Percentiles rank a stretch among this genome's conserved stretches.
Evolutionary conservation across 2,113 vertebrate genomes (phyloP).

Genomic region (Megaceryle torquata): DNA sequence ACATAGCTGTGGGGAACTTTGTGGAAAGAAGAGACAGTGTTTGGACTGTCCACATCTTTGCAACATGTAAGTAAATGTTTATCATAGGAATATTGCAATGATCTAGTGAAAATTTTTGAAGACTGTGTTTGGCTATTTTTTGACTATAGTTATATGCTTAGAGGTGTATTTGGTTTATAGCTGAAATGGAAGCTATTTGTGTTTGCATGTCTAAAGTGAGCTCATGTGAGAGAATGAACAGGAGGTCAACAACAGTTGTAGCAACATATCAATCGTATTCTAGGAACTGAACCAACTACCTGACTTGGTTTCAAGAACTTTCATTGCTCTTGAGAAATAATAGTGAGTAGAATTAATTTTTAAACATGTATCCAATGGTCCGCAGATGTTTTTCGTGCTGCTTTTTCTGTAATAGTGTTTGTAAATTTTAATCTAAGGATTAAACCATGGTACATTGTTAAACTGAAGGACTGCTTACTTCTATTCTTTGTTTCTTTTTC

Average conservation of each 20-base stretch:
- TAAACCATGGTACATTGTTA: background rate
- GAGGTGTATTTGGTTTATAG: background rate
- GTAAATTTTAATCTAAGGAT: background rate
- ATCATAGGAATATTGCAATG: background rate
- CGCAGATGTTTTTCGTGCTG: background rate
- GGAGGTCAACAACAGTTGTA: background rate
- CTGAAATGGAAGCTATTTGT: background rate
- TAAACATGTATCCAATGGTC: background rate
- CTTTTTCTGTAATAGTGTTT: background rate
- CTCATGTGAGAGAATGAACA: background rate
- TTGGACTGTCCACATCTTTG: constrained; percentile 93
- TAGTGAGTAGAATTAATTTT: background rate
- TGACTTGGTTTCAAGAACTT: background rate
- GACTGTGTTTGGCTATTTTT: background rate
- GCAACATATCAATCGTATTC: background rate
- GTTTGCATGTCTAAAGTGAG: background rate
- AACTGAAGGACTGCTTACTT: background rate
- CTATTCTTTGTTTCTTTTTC: background rate
- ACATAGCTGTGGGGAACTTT: constrained; percentile 97
- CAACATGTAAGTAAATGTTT: constrained; percentile 88
- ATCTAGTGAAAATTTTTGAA: background rate
- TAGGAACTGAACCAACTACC: background rate
- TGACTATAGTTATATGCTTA: background rate
- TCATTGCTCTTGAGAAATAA: background rate
- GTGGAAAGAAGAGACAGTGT: constrained; percentile 90